Percentiles rank a stretch among this genome's conserved stretches.
phyloP scores from a whole-genome alignment of 1,140 invertebrate genomes.

The Magallana angulata region DNA sequence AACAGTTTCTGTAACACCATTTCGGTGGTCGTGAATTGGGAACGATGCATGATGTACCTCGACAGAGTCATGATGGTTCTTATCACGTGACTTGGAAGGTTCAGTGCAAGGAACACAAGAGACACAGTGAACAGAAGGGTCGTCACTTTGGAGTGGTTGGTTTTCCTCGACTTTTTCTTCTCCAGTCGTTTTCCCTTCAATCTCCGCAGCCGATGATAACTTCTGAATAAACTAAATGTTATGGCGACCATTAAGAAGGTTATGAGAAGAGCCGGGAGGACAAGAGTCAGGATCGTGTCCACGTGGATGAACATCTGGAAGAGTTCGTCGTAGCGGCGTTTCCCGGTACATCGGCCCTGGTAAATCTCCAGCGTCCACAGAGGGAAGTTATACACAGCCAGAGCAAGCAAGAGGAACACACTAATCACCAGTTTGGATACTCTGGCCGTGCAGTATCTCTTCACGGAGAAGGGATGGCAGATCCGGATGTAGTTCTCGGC shows the following conservation, averaged over 20 bases:
- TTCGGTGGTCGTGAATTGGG: conserved; percentile 44
- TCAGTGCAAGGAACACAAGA: conserved; percentile 88
- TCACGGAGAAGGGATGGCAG: conserved; percentile 70
- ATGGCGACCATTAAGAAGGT: conserved; percentile 48
- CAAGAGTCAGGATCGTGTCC: conserved; percentile 82
- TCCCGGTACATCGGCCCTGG: conserved; percentile 37
- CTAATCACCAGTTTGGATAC: conserved; percentile 66
- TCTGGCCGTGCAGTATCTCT: conserved; percentile 66
- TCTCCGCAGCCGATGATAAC: conserved; percentile 37
- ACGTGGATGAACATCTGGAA: conserved; percentile 82
- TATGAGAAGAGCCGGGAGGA: conserved; percentile 81
- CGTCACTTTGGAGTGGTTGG: conserved; percentile 85
- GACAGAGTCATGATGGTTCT: conserved; percentile 70
- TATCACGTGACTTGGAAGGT: conserved; percentile 84
- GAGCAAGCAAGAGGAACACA: conserved; percentile 57
- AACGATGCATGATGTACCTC: conserved; percentile 22
- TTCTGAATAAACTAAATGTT: conserved; percentile 30
- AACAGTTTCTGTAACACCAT: conserved; percentile 81
- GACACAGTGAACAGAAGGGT: conserved; percentile 90
- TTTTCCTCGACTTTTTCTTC: background rate
- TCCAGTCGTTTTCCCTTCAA: conserved; percentile 36
- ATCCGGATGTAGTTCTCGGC: conserved; percentile 73
- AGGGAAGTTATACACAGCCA: conserved; percentile 69
- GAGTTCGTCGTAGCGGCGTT: conserved; percentile 57
- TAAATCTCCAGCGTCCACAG: conserved; percentile 66